Base-by-base conservation (phyloP, 1,140 invertebrate genomes). In the Aphis craccivora region DNA sequence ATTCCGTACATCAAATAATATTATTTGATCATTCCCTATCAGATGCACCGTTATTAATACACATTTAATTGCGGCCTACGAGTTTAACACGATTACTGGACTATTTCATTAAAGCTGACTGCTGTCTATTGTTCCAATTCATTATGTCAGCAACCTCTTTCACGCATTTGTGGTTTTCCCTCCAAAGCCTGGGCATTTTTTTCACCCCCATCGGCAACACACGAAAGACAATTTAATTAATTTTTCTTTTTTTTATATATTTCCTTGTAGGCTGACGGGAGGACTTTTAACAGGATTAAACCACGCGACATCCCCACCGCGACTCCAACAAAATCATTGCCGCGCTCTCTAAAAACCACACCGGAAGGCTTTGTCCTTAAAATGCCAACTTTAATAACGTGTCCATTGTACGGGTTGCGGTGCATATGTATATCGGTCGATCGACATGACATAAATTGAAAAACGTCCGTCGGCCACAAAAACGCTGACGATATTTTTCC, bases 371-470 rank as follows among this genome's bases (percentile, higher is more conserved):
- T 92, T 81, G 67, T 92, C 20, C 76, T 91, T 81, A 84, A 92
- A 92, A 92, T 84, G 91, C n/a, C 76, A 92, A 92, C 91, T 92
- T 84, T 92, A 83, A 84, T 84, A 91, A 91, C 67, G 67, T 48
- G 90, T 91, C 67, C 25, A 37, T 81, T 90, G 55, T 90, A 90
- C 55, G 89, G 55, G 40, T 60, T 25, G 37, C 89, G 55, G n/a
- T 43, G 45, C 30, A 45, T 22, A 3, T 87, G 30, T 87, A 30
- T 87, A 30, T 67, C 30, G 37, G 60, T 76, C 37, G 90, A 83
- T 89, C 88, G 91, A 51, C 91, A 83, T 51, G 55, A 91, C 67
- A 45, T 81, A 51, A 92, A 92, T 92, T 92, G 91, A 83, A 92
- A 92, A 92, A 45, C 90, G 37, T 91, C 55, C 90, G 55, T 60